Conservation (phyloP, 2,797 vertebrate genomes). For the Mormyrops boulengeri region DNA sequence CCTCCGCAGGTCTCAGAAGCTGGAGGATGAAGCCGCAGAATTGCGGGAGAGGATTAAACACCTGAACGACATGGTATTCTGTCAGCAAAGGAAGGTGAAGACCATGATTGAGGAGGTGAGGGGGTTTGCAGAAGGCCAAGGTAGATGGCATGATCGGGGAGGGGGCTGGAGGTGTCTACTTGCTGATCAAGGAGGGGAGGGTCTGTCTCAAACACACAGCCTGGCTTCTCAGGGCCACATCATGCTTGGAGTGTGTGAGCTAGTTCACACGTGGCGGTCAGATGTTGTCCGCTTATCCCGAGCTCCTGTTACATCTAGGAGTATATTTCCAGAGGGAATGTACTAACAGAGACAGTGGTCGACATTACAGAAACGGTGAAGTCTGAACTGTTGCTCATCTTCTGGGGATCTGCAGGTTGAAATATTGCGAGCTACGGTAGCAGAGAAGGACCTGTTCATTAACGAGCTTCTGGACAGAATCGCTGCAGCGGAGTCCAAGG, state of each 20-base stretch:
- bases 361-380: background rate
- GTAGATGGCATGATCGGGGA: constrained; percentile 68
- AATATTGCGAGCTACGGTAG: constrained; percentile 76
- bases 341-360: background rate
- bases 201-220: background rate
- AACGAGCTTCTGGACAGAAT: constrained; percentile 91
- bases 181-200: background rate
- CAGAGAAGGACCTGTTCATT: constrained; percentile 90
- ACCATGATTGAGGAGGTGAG: constrained; percentile 96
- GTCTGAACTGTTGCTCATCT: background rate
- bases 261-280: background rate
- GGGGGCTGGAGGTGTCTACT: background rate
- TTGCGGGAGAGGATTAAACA: constrained; percentile 89
- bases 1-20: constrained; percentile 66
- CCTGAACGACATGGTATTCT: constrained; percentile 96
- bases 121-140: constrained; percentile 47
- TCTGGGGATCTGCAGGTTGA: constrained; percentile 67
- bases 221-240: background rate
- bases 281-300: too few species aligned
- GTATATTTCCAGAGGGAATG: background rate
- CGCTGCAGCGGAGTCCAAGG: constrained; percentile 94
- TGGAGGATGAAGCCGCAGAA: constrained; percentile 70
- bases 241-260: background rate
- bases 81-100: constrained; percentile 96
- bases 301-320: background rate